Evolutionary conservation across 2,797 vertebrate genomes (phyloP).

Genomic region (Eospalax fontanierii): DNA sequence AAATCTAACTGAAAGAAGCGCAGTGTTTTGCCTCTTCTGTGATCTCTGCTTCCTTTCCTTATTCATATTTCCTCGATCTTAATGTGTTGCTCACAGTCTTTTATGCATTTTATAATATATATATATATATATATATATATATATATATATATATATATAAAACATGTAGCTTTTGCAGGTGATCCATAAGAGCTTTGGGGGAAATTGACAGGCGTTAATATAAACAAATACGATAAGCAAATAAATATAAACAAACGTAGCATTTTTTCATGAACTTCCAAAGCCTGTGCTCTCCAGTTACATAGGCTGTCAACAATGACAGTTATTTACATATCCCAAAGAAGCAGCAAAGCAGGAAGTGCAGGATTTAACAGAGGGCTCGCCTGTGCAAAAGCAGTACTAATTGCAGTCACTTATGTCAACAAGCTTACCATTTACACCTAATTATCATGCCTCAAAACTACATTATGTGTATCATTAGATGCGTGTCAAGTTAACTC

Average conservation of each 20-base stretch:
- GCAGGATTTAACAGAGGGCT: conserved; percentile 60
- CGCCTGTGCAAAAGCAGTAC: conserved; percentile 57
- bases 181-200: neutral
- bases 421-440: conserved; percentile 73
- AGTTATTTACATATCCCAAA: conserved; percentile 75
- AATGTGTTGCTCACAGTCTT: neutral
- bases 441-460: conserved; percentile 73
- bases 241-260: conserved; percentile 58
- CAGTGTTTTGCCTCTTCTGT: neutral
- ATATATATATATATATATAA: no score
- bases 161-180: neutral
- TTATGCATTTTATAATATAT: neutral
- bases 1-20: neutral
- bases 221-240: conserved; percentile 43
- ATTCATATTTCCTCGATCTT: neutral
- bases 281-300: conserved; percentile 24
- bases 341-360: conserved; percentile 67
- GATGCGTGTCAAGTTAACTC: conserved; percentile 71
- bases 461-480: conserved; percentile 76
- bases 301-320: conserved; percentile 67
- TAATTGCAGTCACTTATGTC: conserved; percentile 79
- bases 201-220: neutral
- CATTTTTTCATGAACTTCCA: conserved; percentile 19
- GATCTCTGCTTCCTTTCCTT: neutral
- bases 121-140: no score